Evolutionary conservation across 1,140 invertebrate species (phyloP), one percentile per base, ranked within the genome.

Genomic region (Linepithema humile): DNA sequence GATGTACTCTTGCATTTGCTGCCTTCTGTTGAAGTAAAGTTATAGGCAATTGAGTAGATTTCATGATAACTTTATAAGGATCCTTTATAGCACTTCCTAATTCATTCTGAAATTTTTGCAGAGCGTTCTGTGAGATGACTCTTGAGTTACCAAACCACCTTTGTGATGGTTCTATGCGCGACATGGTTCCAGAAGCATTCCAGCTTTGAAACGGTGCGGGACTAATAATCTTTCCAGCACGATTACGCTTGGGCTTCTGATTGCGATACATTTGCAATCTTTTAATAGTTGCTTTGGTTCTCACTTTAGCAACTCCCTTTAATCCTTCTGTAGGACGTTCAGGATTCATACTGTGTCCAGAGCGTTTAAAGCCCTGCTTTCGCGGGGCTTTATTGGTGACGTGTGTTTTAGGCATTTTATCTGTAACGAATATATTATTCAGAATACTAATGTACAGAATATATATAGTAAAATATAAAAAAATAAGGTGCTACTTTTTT

Each of bases 1-100:
- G 95, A 95, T 99, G 99, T 2, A 99, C 98, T 82, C 98, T 95
- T 32, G 97, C 95, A 94, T 98, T 96, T 93, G 98, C 99, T 1
- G 97, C 97, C 90, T 97, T 98, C 94, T 99, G 98, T 94, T 99
- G 98, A 0, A 99, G 95, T 38, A 99, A 95, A 1, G 98, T 98
- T 23, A 99, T 97, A 1, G 99, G 99, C 43, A 99, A 95, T 89
- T 97, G 97, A 0, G 99, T 99, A 15, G 98, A 98, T 93, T 97
- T 98, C 98, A 99, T 99, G 5, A 99, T 96, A 32, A 99, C 97
- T 94, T 99, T 98, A 93, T 99, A 99, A 0, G 99, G 99, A 95
- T 99, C 98, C 91, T 97, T 98, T 57, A 99, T 96, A 35, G 97
- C 99, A 90, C 98, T 98, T 43, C 98, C 98, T 90, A 99, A 96